Evolutionary conservation across 2,888 invertebrate species (phyloP).

Genomic region (Hetaerina titia): DNA sequence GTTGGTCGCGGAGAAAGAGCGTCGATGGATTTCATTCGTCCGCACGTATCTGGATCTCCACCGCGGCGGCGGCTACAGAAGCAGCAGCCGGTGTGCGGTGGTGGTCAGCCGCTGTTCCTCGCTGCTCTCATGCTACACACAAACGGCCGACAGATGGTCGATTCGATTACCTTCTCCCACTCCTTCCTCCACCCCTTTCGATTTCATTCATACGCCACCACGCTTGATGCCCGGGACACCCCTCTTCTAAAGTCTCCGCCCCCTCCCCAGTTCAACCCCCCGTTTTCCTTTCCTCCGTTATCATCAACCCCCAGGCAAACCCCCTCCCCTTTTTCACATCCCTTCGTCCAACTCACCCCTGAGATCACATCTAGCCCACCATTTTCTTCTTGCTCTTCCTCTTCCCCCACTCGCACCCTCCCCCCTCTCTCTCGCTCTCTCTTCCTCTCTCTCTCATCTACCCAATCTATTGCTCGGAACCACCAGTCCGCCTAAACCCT

Average conservation of each 20-base stretch:
- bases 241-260: background rate
- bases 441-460: background rate
- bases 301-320: background rate
- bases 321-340: background rate
- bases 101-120: background rate
- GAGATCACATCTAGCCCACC: background rate
- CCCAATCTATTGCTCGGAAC: constrained; percentile 17
- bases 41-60: background rate
- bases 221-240: background rate
- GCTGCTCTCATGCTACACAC: background rate
- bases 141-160: constrained; percentile 49
- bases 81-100: background rate
- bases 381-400: background rate
- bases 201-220: constrained; percentile 56
- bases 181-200: background rate
- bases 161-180: constrained; percentile 21
- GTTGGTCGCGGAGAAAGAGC: no score
- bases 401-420: background rate
- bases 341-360: background rate
- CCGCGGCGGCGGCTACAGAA: background rate
- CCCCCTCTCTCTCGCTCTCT: background rate
- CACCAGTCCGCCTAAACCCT: background rate
- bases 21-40: background rate
- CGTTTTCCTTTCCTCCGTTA: background rate
- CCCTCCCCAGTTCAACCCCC: background rate